Conservation (phyloP, 2,888 invertebrate genomes). For the Molanna angustata region DNA sequence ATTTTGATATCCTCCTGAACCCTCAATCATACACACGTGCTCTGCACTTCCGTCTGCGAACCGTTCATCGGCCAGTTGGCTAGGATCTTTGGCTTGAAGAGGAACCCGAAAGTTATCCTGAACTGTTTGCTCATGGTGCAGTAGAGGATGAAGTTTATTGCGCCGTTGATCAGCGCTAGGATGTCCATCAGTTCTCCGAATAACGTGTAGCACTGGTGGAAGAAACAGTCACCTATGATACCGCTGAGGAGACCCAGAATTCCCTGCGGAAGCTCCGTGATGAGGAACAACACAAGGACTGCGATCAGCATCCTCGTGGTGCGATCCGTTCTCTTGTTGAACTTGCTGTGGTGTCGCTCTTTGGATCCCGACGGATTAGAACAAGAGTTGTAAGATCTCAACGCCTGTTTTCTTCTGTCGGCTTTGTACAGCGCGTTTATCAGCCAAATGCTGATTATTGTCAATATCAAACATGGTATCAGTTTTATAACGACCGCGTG, state of each 20-base stretch:
- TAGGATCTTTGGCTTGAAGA: slow-evolving; percentile 66
- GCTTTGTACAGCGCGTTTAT: slow-evolving; percentile 72
- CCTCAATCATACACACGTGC: slow-evolving; percentile 58
- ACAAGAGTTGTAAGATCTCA: slow-evolving; percentile 62
- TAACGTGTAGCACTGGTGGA: slow-evolving; percentile 73
- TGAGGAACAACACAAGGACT: slow-evolving; percentile 78
- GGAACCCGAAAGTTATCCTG: slow-evolving; percentile 70
- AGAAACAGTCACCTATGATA: slow-evolving; percentile 68
- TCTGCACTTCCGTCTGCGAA: slow-evolving; percentile 61
- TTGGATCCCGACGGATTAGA: slow-evolving; percentile 40
- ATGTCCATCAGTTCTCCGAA: slow-evolving; percentile 89
- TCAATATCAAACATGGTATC: slow-evolving; percentile 74
- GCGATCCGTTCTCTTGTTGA: slow-evolving; percentile 75
- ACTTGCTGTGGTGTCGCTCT: slow-evolving; percentile 52
- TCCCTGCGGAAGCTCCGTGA: slow-evolving; percentile 87
- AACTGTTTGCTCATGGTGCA: slow-evolving; percentile 95
- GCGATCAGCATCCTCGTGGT: slow-evolving; percentile 89
- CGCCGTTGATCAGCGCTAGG: slow-evolving; percentile 84
- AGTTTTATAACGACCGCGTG: slow-evolving; percentile 79
- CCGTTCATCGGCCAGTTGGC: slow-evolving; percentile 57
- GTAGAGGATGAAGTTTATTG: slow-evolving; percentile 91
- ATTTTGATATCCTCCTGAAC: too few species aligned
- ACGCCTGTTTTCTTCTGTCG: slow-evolving; percentile 68
- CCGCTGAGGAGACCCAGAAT: slow-evolving; percentile 70
- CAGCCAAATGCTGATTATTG: slow-evolving; percentile 68